These are phyloP conservation scores for Globia sparganii DNA, from an alignment of 2,888 invertebrate genomes.

Conservation along the genomic window DNA sequence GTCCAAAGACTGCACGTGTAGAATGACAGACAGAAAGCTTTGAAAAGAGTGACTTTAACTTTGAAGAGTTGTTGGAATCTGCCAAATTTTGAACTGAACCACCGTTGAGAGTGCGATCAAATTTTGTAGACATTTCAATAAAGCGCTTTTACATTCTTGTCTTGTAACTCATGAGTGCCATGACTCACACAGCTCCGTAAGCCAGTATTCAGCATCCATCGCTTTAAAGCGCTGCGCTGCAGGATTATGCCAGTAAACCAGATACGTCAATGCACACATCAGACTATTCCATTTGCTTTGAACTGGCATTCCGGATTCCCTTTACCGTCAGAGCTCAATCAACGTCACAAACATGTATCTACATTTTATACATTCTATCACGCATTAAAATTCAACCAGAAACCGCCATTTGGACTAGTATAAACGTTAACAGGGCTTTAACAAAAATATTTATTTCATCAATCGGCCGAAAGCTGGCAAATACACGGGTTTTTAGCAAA, in stretches of 20 bases:
- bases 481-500: slow-evolving; percentile 33
- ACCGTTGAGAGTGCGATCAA: background rate
- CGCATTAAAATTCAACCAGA: slow-evolving; percentile 1
- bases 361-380: slow-evolving; percentile 27
- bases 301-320: slow-evolving; percentile 39
- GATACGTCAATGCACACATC: slow-evolving; percentile 14
- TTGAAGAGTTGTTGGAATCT: background rate
- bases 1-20: no score
- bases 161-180: background rate
- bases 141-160: slow-evolving; percentile 4
- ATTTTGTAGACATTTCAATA: background rate
- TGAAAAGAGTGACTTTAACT: no score
- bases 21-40: no score
- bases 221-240: slow-evolving; percentile 19
- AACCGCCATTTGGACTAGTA: slow-evolving; percentile 26
- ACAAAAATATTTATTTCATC: slow-evolving; percentile 47
- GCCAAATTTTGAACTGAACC: background rate
- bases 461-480: slow-evolving; percentile 21
- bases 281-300: slow-evolving; percentile 22
- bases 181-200: slow-evolving; percentile 4
- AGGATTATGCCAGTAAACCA: slow-evolving; percentile 13
- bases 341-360: slow-evolving; percentile 23
- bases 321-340: slow-evolving; percentile 41
- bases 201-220: slow-evolving; percentile 5
- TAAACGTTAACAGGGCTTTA: slow-evolving; percentile 30